A percentile compares a stretch with the other conserved stretches of the same genome.
Conservation (phyloP, 2,888 invertebrate species). For the Strigamia transsilvanica region DNA sequence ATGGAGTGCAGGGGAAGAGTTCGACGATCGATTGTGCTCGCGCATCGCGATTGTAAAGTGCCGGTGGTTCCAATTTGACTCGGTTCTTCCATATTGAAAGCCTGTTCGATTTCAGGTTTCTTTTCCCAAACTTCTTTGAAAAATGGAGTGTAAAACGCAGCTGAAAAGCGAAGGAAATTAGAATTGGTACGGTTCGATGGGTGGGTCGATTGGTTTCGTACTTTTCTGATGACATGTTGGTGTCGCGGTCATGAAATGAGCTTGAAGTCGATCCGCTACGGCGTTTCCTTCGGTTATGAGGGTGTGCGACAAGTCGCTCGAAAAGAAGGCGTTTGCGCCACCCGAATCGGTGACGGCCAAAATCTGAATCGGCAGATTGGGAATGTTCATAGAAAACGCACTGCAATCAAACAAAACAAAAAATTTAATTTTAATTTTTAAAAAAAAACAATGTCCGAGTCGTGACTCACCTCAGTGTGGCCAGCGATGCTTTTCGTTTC, state of each 20-base stretch:
- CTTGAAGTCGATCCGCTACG: constrained; percentile 85
- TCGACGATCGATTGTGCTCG: constrained; percentile 50
- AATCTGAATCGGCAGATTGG: constrained; percentile 91
- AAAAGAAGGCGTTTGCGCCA: constrained; percentile 88
- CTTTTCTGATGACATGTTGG: constrained; percentile 86
- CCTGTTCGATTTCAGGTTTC: constrained; percentile 92
- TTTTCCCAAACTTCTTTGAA: constrained; percentile 97
- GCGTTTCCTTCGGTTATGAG: constrained; percentile 93
- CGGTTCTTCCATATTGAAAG: constrained; percentile 85
- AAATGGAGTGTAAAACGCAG: constrained; percentile 93
- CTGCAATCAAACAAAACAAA: constrained; percentile 66
- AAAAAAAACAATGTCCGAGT: too few relatives aligned
- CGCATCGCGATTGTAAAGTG: constrained; percentile 46
- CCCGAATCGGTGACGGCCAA: constrained; percentile 88
- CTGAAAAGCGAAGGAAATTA: constrained; percentile 68
- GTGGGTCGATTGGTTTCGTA: too few relatives aligned
- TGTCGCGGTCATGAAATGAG: constrained; percentile 91
- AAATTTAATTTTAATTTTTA: too few relatives aligned
- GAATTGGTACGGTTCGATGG: too few relatives aligned
- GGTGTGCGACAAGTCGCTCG: constrained; percentile 86
- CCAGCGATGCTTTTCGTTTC: constrained; percentile 91
- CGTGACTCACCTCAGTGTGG: constrained; percentile 88
- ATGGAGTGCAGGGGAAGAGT: constrained; percentile 56
- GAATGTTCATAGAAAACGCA: constrained; percentile 91
- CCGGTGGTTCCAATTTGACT: constrained; percentile 65